A percentile compares a stretch with the other conserved stretches of the same genome.
Conservation (phyloP, 2,797 vertebrate species). For the Petrocephalus schoutedeni region DNA sequence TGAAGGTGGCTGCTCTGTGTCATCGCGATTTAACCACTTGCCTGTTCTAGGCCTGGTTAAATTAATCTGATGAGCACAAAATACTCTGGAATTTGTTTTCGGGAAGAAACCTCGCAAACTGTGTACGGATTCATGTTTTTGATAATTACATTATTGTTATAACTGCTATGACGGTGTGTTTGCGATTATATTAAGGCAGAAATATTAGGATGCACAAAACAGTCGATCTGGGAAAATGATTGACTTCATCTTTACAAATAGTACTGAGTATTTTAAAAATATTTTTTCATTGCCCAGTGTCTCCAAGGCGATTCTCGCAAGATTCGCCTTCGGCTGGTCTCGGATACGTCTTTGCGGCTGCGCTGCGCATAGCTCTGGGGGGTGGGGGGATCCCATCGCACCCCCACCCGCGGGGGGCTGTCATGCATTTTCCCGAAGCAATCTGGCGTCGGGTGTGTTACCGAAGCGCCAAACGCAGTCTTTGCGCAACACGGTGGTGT, state of each 20-base stretch:
- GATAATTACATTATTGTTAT: background rate
- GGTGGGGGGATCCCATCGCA: too few species aligned
- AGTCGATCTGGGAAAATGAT: background rate
- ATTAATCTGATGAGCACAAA: background rate
- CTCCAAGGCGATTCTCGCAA: background rate
- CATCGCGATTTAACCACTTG: background rate
- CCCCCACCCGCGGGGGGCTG: too few species aligned
- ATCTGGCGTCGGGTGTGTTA: background rate
- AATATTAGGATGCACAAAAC: background rate
- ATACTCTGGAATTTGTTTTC: background rate
- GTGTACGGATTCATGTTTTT: background rate
- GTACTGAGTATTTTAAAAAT: background rate
- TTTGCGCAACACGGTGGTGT: background rate
- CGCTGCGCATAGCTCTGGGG: too few species aligned
- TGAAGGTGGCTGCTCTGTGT: background rate
- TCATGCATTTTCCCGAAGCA: too few species aligned
- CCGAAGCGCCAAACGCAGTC: background rate
- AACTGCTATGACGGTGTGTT: background rate
- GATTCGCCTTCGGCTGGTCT: background rate
- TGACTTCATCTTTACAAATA: background rate
- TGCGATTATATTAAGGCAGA: background rate
- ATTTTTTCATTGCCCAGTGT: background rate
- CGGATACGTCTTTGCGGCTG: too few species aligned
- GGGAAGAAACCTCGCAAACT: background rate
- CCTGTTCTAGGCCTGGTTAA: background rate